Evolutionary conservation across 2,113 vertebrate genomes (phyloP).

Genomic region (Coryphaenoides rupestris): DNA sequence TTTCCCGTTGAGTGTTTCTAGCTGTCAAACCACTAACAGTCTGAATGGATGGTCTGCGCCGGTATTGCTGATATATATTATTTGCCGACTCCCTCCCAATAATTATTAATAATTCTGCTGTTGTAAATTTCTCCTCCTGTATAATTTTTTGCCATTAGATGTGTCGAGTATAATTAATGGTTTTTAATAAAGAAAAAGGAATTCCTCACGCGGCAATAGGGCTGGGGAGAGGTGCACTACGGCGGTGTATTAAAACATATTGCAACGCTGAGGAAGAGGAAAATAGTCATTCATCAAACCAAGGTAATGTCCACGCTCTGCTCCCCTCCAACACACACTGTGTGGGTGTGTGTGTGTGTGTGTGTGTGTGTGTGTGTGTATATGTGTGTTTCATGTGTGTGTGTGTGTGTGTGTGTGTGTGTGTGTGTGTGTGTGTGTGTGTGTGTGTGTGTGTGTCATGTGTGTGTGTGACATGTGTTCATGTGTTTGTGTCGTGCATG

Average conservation of each 20-base stretch:
- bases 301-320: conserved; percentile 55
- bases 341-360: conserved; percentile 15
- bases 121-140: conserved; percentile 48
- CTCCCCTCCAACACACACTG: conserved; percentile 46
- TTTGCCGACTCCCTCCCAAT: conserved; percentile 36
- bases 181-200: conserved; percentile 70
- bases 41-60: conserved; percentile 10
- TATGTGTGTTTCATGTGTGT: conserved; percentile 1
- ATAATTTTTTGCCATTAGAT: conserved; percentile 59
- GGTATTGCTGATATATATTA: conserved; percentile 35
- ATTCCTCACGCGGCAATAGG: conserved; percentile 43
- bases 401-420: conserved; percentile 1
- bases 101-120: conserved; percentile 55
- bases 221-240: conserved; percentile 45
- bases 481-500: neutral
- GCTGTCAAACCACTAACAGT: conserved; percentile 5
- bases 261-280: conserved; percentile 57
- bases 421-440: neutral
- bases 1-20: conserved; percentile 19
- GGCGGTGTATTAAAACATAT: conserved; percentile 68
- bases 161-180: conserved; percentile 65
- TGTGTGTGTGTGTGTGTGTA: conserved; percentile 9
- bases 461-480: neutral
- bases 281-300: conserved; percentile 67
- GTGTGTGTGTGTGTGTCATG: neutral